phyloP scores from a whole-genome alignment of 37 sponge, comb jelly and placozoan species.

The Spongilla lacustris region DNA sequence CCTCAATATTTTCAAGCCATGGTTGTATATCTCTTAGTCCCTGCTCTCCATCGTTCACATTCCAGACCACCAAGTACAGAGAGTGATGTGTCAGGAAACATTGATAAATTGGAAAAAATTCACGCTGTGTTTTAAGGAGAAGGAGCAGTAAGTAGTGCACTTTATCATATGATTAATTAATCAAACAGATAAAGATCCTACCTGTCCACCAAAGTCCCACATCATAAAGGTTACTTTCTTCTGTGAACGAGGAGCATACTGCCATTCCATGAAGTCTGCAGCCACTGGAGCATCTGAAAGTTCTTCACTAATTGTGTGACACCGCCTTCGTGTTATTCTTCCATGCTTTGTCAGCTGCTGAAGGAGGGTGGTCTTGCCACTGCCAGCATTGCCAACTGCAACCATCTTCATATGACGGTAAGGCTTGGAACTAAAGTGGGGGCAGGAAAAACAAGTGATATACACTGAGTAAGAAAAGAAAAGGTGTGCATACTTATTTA shows the following conservation, averaged over 20 bases:
- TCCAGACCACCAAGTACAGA: constrained; percentile 82
- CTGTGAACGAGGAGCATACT: constrained; percentile 36
- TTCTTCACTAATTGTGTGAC: constrained; percentile 38
- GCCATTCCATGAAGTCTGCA: constrained; percentile 82
- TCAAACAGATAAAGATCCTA: neutral
- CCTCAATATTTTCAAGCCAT: constrained; percentile 93
- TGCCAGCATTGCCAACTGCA: constrained; percentile 75
- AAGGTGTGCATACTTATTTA: constrained; percentile 55
- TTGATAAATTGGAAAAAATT: constrained; percentile 93
- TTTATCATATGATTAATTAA: neutral
- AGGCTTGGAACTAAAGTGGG: constrained; percentile 45
- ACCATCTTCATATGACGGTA: constrained; percentile 84
- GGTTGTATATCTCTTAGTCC: constrained; percentile 62
- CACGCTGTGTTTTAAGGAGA: constrained; percentile 35
- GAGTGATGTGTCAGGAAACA: constrained; percentile 85
- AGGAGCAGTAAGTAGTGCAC: neutral
- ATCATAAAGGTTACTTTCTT: constrained; percentile 81
- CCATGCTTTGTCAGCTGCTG: constrained; percentile 63
- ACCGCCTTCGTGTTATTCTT: constrained; percentile 48
- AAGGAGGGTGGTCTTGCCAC: constrained; percentile 86
- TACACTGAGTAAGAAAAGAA: neutral
- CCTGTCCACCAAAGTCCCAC: constrained; percentile 97
- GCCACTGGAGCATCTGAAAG: constrained; percentile 73
- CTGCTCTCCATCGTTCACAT: constrained; percentile 60
- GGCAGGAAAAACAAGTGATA: neutral